Conservation (phyloP, 1,140 invertebrate species). For the Cotesia typhae region DNA sequence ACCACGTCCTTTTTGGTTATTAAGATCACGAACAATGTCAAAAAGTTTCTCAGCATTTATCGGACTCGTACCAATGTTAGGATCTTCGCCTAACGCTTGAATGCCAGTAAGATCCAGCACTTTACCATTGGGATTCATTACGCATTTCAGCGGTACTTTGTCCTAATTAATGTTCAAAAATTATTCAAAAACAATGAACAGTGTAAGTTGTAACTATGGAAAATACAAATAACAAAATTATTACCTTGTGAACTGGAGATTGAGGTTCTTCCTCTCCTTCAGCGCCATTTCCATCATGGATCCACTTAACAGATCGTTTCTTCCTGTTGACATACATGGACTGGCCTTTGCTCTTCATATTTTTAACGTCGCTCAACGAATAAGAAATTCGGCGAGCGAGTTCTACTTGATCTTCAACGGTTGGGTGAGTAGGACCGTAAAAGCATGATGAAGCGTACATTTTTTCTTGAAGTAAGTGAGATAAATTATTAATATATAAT, state of each 20-base stretch:
- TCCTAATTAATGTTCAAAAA: constrained; percentile 51
- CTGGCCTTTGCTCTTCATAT: constrained; percentile 90
- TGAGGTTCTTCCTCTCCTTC: constrained; percentile 57
- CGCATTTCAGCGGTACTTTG: constrained; percentile 76
- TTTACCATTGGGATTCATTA: constrained; percentile 83
- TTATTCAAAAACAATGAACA: no score
- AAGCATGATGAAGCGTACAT: constrained; percentile 93
- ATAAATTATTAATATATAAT: no score
- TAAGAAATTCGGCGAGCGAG: constrained; percentile 89
- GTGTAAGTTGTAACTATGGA: not conserved
- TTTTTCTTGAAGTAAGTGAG: constrained; percentile 55
- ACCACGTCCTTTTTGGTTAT: constrained; percentile 82
- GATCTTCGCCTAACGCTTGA: constrained; percentile 72
- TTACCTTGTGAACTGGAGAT: constrained; percentile 53
- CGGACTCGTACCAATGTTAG: constrained; percentile 70
- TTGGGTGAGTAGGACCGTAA: constrained; percentile 90
- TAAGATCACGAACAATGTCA: constrained; percentile 78
- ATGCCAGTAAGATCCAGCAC: constrained; percentile 75
- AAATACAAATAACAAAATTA: not conserved
- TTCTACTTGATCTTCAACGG: constrained; percentile 94
- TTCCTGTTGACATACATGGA: constrained; percentile 95
- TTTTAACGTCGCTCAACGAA: constrained; percentile 91
- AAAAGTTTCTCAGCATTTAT: constrained; percentile 68
- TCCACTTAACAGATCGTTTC: constrained; percentile 92
- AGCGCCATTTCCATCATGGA: constrained; percentile 81